Percentiles rank a stretch among this genome's conserved stretches.
Conservation (phyloP, 2,888 invertebrate genomes). For the Gonocerus acuteangulatus region DNA sequence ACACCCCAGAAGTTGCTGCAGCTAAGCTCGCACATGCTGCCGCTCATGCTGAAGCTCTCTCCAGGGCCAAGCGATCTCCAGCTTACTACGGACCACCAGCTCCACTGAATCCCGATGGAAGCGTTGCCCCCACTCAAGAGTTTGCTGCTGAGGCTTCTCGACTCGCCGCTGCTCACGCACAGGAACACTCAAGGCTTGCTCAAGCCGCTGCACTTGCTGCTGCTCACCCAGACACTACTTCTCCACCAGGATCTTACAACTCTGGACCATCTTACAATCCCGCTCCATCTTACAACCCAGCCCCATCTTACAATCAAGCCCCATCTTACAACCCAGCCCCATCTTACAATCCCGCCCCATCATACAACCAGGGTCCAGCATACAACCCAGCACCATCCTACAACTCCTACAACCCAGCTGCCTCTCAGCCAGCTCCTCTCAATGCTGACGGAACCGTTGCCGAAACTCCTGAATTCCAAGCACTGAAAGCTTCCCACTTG, state of each 20-base stretch:
- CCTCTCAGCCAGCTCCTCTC: slow-evolving; percentile 12
- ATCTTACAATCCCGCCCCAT: background rate
- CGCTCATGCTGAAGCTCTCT: slow-evolving; percentile 28
- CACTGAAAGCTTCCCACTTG: slow-evolving; percentile 15
- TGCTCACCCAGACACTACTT: slow-evolving; percentile 11
- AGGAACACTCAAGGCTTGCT: slow-evolving; percentile 3
- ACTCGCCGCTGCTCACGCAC: slow-evolving; percentile 31
- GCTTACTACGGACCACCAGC: slow-evolving; percentile 16
- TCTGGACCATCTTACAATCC: background rate
- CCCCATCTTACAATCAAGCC: background rate
- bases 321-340: background rate
- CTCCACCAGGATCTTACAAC: slow-evolving; percentile 5
- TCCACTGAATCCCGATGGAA: slow-evolving; percentile 29
- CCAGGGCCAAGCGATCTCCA: slow-evolving; percentile 41
- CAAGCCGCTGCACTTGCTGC: slow-evolving; percentile 3
- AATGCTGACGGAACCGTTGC: slow-evolving; percentile 29
- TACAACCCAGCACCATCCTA: background rate
- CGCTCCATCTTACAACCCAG: background rate
- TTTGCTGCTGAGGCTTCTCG: slow-evolving; percentile 29
- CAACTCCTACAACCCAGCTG: background rate
- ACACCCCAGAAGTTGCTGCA: slow-evolving; percentile 47
- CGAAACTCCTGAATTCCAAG: slow-evolving; percentile 25
- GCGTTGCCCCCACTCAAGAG: slow-evolving; percentile 33
- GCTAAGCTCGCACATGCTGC: slow-evolving; percentile 41
- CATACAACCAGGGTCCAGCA: background rate